A percentile compares a stretch with the other conserved stretches of the same genome.
phyloP scores from a whole-genome alignment of 2,888 invertebrate genomes.

The Athetis lepigone region DNA sequence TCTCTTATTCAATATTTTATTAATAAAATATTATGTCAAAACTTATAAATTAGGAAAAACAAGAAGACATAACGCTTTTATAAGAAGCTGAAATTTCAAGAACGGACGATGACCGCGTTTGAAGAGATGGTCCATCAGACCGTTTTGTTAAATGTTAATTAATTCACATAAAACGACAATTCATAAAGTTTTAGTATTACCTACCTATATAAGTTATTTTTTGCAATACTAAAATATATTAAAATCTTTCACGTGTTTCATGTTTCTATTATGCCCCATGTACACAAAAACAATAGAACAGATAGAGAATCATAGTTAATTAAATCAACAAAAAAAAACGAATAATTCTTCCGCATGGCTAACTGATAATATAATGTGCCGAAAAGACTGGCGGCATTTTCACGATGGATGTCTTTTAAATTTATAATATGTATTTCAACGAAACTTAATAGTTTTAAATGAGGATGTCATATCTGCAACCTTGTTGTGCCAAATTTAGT shows the following conservation, averaged over 20 bases:
- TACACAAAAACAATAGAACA: too few species aligned
- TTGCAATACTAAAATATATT: too few species aligned
- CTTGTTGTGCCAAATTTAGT: conserved; percentile 29
- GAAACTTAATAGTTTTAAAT: conserved; percentile 18
- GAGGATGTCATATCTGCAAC: conserved; percentile 8
- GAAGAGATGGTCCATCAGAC: neutral
- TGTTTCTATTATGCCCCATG: too few species aligned
- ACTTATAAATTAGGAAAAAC: conserved; percentile 1
- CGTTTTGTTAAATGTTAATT: conserved; percentile 16
- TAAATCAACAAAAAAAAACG: too few species aligned
- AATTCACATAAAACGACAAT: conserved; percentile 10
- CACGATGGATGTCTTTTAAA: neutral
- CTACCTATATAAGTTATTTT: too few species aligned
- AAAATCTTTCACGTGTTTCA: too few species aligned
- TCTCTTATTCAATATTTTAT: too few species aligned
- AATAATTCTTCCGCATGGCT: neutral
- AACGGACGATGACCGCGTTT: conserved; percentile 53
- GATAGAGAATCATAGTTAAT: too few species aligned
- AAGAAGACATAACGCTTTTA: neutral
- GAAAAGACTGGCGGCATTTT: neutral
- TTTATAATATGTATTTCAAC: neutral
- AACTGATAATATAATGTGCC: neutral
- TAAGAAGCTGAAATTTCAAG: conserved; percentile 16
- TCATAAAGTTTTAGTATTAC: neutral
- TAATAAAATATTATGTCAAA: neutral